A percentile compares a stretch with the other conserved stretches of the same genome.
Conservation (phyloP, 2,113 vertebrate species). For the Nansenia antarctica region DNA sequence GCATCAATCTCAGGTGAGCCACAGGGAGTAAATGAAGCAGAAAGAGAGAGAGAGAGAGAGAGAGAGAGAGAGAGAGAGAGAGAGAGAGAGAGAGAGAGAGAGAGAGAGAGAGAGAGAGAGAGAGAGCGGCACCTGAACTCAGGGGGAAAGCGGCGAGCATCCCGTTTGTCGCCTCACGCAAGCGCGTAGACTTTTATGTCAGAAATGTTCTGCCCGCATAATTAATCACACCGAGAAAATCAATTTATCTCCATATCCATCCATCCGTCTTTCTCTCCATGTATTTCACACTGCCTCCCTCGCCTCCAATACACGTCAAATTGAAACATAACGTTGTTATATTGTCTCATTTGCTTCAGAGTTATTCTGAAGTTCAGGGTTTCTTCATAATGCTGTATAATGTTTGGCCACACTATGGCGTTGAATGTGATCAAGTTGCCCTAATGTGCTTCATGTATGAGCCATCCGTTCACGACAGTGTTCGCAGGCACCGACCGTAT, state of each 20-base stretch:
- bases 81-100: constrained; percentile 10
- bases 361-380: too few species aligned
- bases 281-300: constrained; percentile 9
- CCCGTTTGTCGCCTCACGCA: constrained; percentile 22
- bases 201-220: constrained; percentile 38
- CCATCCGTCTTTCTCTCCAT: constrained; percentile 26
- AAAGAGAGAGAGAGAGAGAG: constrained; percentile 10
- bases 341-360: too few species aligned
- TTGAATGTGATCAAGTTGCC: not conserved
- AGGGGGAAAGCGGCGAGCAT: not conserved
- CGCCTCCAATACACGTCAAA: not conserved
- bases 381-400: too few species aligned
- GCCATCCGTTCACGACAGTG: not conserved
- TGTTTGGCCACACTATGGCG: not conserved
- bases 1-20: constrained; percentile 83
- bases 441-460: not conserved
- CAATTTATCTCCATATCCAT: constrained; percentile 50
- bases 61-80: constrained; percentile 2
- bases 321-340: not conserved
- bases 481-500: not conserved
- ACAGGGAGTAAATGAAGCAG: constrained; percentile 76
- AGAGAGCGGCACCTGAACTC: not conserved
- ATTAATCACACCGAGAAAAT: constrained; percentile 60
- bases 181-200: constrained; percentile 47
- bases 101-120: constrained; percentile 14